phyloP scores from a whole-genome alignment of 2,888 invertebrate genomes.

The Acleris literana region DNA sequence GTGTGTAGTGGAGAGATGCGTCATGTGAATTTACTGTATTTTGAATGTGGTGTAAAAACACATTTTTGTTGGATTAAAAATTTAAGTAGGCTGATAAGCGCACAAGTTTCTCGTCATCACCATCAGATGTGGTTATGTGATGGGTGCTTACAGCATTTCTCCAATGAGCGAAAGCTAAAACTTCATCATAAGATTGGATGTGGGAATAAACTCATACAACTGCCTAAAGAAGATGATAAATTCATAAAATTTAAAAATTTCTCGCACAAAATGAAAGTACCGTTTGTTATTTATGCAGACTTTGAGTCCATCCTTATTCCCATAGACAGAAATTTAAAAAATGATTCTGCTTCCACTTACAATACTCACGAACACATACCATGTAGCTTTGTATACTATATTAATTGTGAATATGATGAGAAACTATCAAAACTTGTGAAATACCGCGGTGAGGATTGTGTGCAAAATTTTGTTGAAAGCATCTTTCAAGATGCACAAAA shows the following conservation, averaged over 20 bases:
- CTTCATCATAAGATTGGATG: constrained; percentile 12
- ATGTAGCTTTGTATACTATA: constrained; percentile 49
- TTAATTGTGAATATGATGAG: constrained; percentile 47
- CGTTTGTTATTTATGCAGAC: constrained; percentile 43
- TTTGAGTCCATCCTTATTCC: constrained; percentile 45
- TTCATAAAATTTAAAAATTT: constrained; percentile 39
- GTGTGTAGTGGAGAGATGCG: constrained; percentile 15
- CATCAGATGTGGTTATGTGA: constrained; percentile 2
- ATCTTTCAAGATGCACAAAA: no score
- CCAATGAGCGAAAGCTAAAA: constrained; percentile 4
- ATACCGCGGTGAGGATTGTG: constrained; percentile 44
- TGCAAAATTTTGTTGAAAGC: constrained; percentile 43
- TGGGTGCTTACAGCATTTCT: constrained; percentile 18
- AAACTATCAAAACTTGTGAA: constrained; percentile 43
- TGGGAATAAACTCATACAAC: not conserved
- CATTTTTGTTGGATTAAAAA: constrained; percentile 23
- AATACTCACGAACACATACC: constrained; percentile 42
- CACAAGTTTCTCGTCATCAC: not conserved
- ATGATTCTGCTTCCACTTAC: constrained; percentile 40
- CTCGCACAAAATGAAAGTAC: constrained; percentile 36
- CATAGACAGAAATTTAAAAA: constrained; percentile 36
- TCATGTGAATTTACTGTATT: constrained; percentile 44
- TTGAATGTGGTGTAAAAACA: not conserved
- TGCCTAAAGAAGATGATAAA: constrained; percentile 33
- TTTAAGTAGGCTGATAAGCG: constrained; percentile 18